phyloP scores from a whole-genome alignment of 1,140 invertebrate species.

The Diachasma alloeum region DNA sequence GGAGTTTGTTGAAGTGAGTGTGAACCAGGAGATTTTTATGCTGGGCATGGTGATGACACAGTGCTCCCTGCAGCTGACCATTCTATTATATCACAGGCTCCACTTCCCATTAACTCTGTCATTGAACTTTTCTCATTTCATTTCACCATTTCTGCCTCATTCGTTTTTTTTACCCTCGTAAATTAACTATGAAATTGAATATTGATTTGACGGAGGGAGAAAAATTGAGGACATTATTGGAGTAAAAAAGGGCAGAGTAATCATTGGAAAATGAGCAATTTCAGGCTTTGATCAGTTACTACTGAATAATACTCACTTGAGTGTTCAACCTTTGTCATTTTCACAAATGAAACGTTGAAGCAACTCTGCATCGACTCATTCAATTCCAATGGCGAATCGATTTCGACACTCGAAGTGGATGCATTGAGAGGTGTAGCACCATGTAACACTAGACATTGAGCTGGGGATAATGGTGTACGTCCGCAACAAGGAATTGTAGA shows the following conservation, averaged over 20 bases:
- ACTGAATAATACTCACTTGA: too few relatives aligned
- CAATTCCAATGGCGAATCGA: background rate
- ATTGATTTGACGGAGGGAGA: background rate
- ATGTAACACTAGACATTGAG: constrained; percentile 11
- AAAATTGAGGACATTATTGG: background rate
- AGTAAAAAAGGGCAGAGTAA: background rate
- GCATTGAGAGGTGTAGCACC: background rate
- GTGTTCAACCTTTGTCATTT: background rate
- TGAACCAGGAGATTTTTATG: constrained; percentile 45
- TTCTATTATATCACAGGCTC: constrained; percentile 50
- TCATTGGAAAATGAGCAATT: background rate
- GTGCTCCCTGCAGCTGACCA: constrained; percentile 50
- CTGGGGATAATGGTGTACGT: constrained; percentile 4
- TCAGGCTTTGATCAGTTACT: too few relatives aligned
- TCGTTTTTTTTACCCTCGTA: background rate
- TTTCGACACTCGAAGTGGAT: background rate
- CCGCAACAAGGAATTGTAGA: background rate
- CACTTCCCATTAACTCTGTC: constrained; percentile 38
- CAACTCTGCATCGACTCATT: background rate
- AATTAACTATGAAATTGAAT: background rate
- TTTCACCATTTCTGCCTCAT: constrained; percentile 9
- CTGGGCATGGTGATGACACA: constrained; percentile 49
- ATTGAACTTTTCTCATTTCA: background rate
- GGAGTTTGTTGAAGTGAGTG: background rate
- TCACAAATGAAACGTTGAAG: background rate